phyloP scores from a whole-genome alignment of 2,888 invertebrate species.

The Malacosoma neustria region DNA sequence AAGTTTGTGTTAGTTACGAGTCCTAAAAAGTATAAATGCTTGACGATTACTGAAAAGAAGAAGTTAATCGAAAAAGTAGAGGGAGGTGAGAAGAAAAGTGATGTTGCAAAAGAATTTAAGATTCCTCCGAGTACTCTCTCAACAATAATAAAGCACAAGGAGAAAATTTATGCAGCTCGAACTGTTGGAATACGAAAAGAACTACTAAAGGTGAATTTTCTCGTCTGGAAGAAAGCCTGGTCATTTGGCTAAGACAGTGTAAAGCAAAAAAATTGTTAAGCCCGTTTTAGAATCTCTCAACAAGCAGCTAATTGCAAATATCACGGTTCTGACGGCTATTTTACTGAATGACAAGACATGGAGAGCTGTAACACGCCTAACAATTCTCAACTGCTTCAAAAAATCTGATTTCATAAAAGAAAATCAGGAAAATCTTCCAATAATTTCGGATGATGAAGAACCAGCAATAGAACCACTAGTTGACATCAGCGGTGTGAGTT shows the following conservation, averaged over 20 bases:
- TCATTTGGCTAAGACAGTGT: constrained; percentile 17
- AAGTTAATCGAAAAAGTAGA: constrained; percentile 13
- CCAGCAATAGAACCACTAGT: constrained; percentile 13
- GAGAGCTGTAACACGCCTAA: constrained; percentile 13
- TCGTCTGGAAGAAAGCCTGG: constrained; percentile 16
- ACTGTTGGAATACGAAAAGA: constrained; percentile 14
- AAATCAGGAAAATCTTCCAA: constrained; percentile 9
- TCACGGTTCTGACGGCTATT: constrained; percentile 14
- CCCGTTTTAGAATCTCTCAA: constrained; percentile 16
- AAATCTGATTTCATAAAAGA: constrained; percentile 12
- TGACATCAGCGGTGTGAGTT: constrained; percentile 16
- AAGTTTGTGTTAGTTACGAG: constrained; percentile 10
- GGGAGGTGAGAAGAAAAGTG: constrained; percentile 10
- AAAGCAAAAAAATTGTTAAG: constrained; percentile 20
- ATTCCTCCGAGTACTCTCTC: constrained; percentile 10
- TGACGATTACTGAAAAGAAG: constrained; percentile 11
- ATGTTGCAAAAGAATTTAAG: constrained; percentile 10
- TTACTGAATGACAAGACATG: constrained; percentile 12
- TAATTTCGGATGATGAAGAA: constrained; percentile 14
- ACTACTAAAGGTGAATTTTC: constrained; percentile 14
- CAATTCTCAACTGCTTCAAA: constrained; percentile 13
- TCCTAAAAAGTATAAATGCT: constrained; percentile 11
- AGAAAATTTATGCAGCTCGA: constrained; percentile 10
- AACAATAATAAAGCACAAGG: constrained; percentile 12
- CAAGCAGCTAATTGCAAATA: constrained; percentile 12